Evolutionary conservation across 2,113 vertebrate genomes (phyloP).

Genomic region (Ptilorrhoa leucosticta): DNA sequence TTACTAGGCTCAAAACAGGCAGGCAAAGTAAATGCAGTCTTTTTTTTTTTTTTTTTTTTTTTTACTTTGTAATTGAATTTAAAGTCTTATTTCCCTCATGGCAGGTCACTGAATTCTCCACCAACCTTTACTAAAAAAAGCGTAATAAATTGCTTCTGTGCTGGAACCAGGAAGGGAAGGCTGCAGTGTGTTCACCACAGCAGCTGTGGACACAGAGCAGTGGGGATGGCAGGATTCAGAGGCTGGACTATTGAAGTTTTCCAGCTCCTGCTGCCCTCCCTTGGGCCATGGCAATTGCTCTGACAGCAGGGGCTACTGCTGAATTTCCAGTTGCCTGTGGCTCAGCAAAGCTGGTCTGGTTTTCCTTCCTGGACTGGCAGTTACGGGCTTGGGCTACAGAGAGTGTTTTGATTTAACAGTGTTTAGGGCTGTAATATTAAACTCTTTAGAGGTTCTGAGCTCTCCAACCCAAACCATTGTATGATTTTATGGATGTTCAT

Average conservation of each 20-base stretch:
- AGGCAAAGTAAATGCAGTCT: background rate
- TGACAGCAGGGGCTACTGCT: background rate
- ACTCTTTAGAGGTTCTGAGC: background rate
- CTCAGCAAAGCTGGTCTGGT: background rate
- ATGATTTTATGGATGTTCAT: background rate
- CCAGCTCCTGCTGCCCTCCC: background rate
- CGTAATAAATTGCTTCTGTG: background rate
- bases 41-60: background rate
- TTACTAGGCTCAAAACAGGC: background rate
- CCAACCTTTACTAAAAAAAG: background rate
- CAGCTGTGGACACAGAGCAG: background rate
- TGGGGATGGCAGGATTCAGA: background rate
- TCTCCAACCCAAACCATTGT: background rate
- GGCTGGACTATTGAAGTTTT: fast-evolving
- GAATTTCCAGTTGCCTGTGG: background rate
- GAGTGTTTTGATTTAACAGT: background rate
- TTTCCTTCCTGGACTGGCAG: background rate
- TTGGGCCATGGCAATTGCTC: background rate
- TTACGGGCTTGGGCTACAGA: background rate
- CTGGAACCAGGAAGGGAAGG: background rate
- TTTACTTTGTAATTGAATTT: background rate
- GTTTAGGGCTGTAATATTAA: background rate
- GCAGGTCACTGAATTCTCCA: background rate
- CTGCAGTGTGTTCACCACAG: background rate
- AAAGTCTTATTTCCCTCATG: background rate